phyloP scores from a whole-genome alignment of 2,113 vertebrate genomes.

The Cebus imitator region DNA sequence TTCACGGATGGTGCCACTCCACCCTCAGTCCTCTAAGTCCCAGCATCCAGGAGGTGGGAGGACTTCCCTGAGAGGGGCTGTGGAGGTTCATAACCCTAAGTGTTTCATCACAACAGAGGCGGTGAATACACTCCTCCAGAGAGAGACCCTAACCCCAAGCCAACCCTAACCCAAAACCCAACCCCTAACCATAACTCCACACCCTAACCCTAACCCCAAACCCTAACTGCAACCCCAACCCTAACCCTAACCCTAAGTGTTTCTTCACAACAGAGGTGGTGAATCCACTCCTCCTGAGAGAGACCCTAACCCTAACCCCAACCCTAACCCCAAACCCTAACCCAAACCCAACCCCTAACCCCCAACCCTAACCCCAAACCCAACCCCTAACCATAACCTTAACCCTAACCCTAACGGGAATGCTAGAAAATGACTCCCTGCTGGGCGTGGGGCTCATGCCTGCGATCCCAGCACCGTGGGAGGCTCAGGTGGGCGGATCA shows the following conservation, averaged over 20 bases:
- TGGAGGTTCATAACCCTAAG: background rate
- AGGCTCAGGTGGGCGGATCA: accelerated
- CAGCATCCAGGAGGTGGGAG: background rate
- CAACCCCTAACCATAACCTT: too few relatives aligned
- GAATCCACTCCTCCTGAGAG: background rate
- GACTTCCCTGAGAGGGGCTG: background rate
- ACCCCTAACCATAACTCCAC: too few relatives aligned
- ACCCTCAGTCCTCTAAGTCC: background rate
- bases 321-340: too few relatives aligned
- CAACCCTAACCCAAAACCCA: too few relatives aligned
- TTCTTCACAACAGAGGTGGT: background rate
- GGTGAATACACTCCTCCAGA: background rate
- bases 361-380: too few relatives aligned
- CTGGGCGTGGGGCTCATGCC: accelerated
- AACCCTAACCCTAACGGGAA: background rate
- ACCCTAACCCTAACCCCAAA: too few relatives aligned
- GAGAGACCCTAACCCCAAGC: too few relatives aligned
- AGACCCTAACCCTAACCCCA: too few relatives aligned
- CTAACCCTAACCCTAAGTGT: background rate
- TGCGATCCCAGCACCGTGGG: too few relatives aligned
- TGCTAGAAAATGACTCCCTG: too few relatives aligned
- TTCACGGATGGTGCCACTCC: background rate
- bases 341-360: too few relatives aligned
- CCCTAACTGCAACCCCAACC: too few relatives aligned
- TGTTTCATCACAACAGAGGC: background rate